Conservation (phyloP, 2,113 vertebrate genomes). For the Trogon melanurus region DNA sequence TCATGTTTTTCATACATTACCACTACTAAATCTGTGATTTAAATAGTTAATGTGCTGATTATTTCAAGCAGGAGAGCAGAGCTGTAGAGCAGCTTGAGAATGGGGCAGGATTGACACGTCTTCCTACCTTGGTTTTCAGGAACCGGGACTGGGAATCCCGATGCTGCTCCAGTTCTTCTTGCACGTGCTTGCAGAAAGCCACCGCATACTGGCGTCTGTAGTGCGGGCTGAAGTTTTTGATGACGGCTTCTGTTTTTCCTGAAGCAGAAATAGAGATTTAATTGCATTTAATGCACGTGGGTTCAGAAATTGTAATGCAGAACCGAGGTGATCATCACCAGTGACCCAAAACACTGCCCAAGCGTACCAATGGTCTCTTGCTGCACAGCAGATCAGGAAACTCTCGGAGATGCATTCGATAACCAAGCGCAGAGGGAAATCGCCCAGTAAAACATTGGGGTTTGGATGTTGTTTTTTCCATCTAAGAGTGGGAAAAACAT, state of each 20-base stretch:
- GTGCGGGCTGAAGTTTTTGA: slow-evolving; percentile 84
- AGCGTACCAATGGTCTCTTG: rapidly evolving
- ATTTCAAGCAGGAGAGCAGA: neutral
- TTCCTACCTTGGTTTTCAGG: slow-evolving; percentile 84
- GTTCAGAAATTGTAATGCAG: neutral
- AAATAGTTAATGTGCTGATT: neutral
- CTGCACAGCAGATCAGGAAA: neutral
- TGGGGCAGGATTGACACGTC: neutral
- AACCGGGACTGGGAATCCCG: slow-evolving; percentile 77
- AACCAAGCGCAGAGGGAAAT: neutral
- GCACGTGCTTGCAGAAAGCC: slow-evolving; percentile 82
- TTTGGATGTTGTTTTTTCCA: neutral
- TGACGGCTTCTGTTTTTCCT: slow-evolving; percentile 83
- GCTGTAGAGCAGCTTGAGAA: neutral
- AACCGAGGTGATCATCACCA: neutral
- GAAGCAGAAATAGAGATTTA: slow-evolving; percentile 31
- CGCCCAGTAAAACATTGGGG: neutral
- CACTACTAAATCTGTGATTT: neutral
- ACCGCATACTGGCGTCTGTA: slow-evolving; percentile 85
- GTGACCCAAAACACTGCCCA: neutral
- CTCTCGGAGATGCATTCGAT: neutral
- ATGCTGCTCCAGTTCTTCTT: slow-evolving; percentile 85
- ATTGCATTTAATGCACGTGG: neutral
- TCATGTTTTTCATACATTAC: neutral
- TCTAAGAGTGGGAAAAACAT: neutral